phyloP scores from a whole-genome alignment of 2,888 invertebrate species.

The Barypeithes pellucidus region DNA sequence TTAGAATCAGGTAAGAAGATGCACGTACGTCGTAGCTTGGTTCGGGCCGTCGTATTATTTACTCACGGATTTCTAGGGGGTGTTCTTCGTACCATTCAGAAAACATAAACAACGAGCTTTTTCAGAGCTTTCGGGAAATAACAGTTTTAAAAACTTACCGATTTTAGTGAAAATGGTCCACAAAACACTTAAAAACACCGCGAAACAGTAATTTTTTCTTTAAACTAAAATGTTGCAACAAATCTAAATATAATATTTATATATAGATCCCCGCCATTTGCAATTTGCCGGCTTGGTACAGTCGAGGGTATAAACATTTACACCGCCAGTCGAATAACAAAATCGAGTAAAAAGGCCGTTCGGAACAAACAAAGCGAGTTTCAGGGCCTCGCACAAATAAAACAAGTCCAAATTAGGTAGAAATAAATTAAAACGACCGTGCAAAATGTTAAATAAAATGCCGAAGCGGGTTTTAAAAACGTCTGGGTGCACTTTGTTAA shows the following conservation, averaged over 20 bases:
- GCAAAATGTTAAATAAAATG: constrained; percentile 54
- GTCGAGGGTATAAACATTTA: constrained; percentile 58
- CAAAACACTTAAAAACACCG: constrained; percentile 56
- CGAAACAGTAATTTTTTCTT: constrained; percentile 58
- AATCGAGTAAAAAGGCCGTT: constrained; percentile 47
- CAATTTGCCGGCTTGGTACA: constrained; percentile 68
- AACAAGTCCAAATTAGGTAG: constrained; percentile 51
- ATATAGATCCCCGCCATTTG: constrained; percentile 70
- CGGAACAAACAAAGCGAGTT: constrained; percentile 52
- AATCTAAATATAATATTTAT: constrained; percentile 70
- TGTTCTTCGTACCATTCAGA: constrained; percentile 62
- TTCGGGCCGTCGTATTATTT: constrained; percentile 66
- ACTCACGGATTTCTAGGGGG: constrained; percentile 66
- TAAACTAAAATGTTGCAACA: constrained; percentile 62
- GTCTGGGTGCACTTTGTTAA: constrained; percentile 48
- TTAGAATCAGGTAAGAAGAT: constrained; percentile 63
- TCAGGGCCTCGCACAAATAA: constrained; percentile 52
- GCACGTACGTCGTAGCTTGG: constrained; percentile 64
- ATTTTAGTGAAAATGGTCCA: constrained; percentile 57
- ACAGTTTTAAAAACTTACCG: constrained; percentile 57
- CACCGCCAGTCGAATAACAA: constrained; percentile 40
- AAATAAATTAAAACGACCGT: constrained; percentile 49
- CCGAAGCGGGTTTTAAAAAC: constrained; percentile 51
- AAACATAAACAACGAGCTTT: constrained; percentile 64
- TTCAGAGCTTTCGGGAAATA: constrained; percentile 52